Evolutionary conservation across 2,888 invertebrate genomes (phyloP).

Genomic region (Lycia hirtaria): DNA sequence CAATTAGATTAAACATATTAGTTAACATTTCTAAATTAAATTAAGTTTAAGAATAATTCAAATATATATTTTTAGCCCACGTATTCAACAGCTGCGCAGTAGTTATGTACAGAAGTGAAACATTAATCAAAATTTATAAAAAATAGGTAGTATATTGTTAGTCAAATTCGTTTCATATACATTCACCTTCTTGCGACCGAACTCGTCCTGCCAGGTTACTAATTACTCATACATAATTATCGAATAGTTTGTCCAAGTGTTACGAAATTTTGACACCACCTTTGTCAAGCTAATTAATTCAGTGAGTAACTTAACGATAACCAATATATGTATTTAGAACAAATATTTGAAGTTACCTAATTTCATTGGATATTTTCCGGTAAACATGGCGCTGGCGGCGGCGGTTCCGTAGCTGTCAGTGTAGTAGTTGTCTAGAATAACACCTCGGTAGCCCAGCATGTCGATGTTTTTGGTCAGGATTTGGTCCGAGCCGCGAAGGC

Average conservation of each 20-base stretch:
- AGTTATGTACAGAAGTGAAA: too few species aligned
- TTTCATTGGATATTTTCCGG: slow-evolving; percentile 93
- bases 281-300: slow-evolving; percentile 6
- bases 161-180: neutral
- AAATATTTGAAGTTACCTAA: slow-evolving; percentile 79
- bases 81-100: too few species aligned
- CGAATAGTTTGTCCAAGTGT: slow-evolving; percentile 8
- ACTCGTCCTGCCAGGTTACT: neutral
- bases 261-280: slow-evolving; percentile 1
- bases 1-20: too few species aligned
- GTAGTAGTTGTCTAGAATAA: slow-evolving; percentile 92
- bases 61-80: too few species aligned
- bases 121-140: neutral
- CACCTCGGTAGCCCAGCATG: slow-evolving; percentile 91
- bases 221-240: slow-evolving; percentile 5
- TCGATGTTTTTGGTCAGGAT: slow-evolving; percentile 95
- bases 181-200: neutral
- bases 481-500: slow-evolving; percentile 93
- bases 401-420: slow-evolving; percentile 92
- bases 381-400: slow-evolving; percentile 90
- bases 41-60: too few species aligned
- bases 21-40: too few species aligned
- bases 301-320: neutral
- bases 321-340: neutral
- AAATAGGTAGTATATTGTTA: too few species aligned